phyloP scores from a whole-genome alignment of 2,888 invertebrate genomes.

The Platypus cylindrus region DNA sequence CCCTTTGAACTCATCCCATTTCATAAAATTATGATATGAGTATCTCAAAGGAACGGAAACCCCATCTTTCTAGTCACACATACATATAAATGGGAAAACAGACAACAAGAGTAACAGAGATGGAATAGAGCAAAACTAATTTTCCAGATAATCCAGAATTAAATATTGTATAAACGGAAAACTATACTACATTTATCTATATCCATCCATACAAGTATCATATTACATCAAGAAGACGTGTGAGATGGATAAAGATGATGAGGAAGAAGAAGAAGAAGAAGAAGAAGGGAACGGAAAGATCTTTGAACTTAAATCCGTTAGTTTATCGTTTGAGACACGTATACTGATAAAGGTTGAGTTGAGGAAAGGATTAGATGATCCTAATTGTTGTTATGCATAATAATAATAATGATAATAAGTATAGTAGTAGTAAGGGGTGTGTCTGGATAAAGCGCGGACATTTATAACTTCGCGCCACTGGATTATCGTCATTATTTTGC shows the following conservation, averaged over 20 bases:
- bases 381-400: too few relatives aligned
- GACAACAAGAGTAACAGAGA: too few relatives aligned
- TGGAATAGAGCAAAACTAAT: too few relatives aligned
- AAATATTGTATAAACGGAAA: slow-evolving; percentile 32
- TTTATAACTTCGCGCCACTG: slow-evolving; percentile 15
- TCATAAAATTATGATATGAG: not conserved
- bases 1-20: slow-evolving; percentile 1
- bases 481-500: slow-evolving; percentile 15
- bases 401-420: too few relatives aligned
- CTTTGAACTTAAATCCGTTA: slow-evolving; percentile 29
- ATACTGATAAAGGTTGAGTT: slow-evolving; percentile 19
- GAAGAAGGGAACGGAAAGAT: slow-evolving; percentile 18
- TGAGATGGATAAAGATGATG: too few relatives aligned
- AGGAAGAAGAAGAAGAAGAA: slow-evolving; percentile 25
- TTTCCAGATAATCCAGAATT: slow-evolving; percentile 28
- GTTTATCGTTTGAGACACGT: slow-evolving; percentile 24
- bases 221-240: too few relatives aligned
- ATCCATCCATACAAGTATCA: too few relatives aligned
- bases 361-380: slow-evolving; percentile 6
- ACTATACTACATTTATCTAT: too few relatives aligned
- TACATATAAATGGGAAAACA: slow-evolving; percentile 4
- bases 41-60: slow-evolving; percentile 4
- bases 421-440: too few relatives aligned
- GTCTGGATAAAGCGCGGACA: slow-evolving; percentile 12
- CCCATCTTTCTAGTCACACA: slow-evolving; percentile 5